Evolutionary conservation across 2,797 vertebrate genomes (phyloP).

Genomic region (Phoebastria nigripes): DNA sequence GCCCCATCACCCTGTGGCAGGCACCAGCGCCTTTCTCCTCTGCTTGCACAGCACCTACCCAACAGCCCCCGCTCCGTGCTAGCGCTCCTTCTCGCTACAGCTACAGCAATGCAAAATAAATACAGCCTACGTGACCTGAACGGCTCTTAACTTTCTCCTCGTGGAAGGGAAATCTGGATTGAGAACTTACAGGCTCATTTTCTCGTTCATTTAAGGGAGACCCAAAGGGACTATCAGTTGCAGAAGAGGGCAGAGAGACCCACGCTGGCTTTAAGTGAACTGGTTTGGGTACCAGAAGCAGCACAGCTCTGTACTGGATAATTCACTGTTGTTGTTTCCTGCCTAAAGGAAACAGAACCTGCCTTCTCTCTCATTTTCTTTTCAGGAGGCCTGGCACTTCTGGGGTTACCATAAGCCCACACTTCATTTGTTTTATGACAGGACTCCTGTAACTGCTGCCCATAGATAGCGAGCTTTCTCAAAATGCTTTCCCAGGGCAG

Average conservation of each 20-base stretch:
- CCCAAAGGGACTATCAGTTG: not conserved
- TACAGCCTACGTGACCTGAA: not conserved
- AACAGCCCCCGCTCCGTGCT: accelerated
- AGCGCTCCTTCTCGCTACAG: not conserved
- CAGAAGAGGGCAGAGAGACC: not conserved
- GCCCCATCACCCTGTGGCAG: not conserved
- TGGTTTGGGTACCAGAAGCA: not conserved
- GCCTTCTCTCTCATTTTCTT: not conserved
- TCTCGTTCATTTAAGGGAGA: not conserved
- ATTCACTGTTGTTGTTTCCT: not conserved
- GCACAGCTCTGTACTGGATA: not conserved
- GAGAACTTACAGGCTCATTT: not conserved
- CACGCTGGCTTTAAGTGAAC: not conserved
- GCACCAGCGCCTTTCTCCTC: not conserved
- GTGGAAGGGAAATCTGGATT: not conserved
- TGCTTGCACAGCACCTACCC: not conserved
- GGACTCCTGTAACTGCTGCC: not conserved
- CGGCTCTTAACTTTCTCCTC: not conserved
- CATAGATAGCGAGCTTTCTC: not conserved
- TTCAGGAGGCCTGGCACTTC: not conserved
- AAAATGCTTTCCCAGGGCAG: not conserved
- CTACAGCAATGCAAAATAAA: not conserved
- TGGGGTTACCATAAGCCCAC: not conserved
- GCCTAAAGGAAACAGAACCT: not conserved
- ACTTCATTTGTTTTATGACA: not conserved